A percentile compares a stretch with the other conserved stretches of the same genome.
Evolutionary conservation across 2,113 vertebrate genomes (phyloP).

Genomic region (Rhipidura dahli): DNA sequence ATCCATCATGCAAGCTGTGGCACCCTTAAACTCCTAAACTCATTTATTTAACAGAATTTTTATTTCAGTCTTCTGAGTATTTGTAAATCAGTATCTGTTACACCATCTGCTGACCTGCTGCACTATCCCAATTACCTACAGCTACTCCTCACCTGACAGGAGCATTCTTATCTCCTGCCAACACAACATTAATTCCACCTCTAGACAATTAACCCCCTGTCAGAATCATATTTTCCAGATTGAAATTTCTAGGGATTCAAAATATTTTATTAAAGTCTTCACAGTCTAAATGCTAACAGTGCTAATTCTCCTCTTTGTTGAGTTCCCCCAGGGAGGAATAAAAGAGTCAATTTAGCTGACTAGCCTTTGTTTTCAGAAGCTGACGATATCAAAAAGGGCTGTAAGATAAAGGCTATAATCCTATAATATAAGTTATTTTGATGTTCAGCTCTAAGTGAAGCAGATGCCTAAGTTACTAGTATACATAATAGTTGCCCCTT

Average conservation of each 20-base stretch:
- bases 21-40: not conserved
- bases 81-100: not conserved
- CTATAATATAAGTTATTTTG: constrained; percentile 17
- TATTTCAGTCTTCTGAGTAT: not conserved
- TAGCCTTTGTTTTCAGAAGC: constrained; percentile 50
- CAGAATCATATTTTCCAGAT: not conserved
- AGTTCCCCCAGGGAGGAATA: not conserved
- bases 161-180: constrained; percentile 6
- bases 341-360: constrained; percentile 30
- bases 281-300: not conserved
- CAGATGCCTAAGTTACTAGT: not conserved
- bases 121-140: not conserved
- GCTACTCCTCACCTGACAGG: not conserved
- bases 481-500: not conserved
- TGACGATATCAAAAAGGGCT: not conserved
- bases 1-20: not conserved
- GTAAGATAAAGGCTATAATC: constrained; percentile 38
- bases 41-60: not conserved
- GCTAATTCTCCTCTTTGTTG: not conserved
- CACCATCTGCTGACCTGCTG: constrained; percentile 3
- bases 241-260: constrained; percentile 13
- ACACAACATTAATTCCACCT: not conserved
- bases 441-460: constrained; percentile 36
- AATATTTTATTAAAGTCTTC: constrained; percentile 17
- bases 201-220: constrained; percentile 8